Evolutionary conservation across 2,888 invertebrate genomes (phyloP).

Genomic region (Entomobrya proxima): DNA sequence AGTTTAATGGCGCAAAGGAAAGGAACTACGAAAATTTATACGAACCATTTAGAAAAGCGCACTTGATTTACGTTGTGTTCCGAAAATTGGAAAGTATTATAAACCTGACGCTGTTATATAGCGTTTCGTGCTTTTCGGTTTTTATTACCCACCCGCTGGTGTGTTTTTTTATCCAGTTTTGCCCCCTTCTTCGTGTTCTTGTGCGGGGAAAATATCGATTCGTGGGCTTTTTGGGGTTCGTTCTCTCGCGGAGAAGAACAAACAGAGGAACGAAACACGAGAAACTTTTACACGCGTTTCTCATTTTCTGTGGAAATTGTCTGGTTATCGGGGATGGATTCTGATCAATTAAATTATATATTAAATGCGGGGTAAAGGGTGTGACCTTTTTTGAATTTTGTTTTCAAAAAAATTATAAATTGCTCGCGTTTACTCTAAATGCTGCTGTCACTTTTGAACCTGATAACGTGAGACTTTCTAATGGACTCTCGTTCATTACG

Average conservation of each 20-base stretch:
- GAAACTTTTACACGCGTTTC: neutral
- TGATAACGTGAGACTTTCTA: conserved; percentile 49
- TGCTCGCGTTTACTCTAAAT: neutral
- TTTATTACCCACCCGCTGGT: conserved; percentile 57
- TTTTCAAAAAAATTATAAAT: too few species aligned
- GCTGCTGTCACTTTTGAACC: neutral
- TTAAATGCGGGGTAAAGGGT: too few species aligned
- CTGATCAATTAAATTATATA: too few species aligned
- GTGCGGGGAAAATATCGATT: conserved; percentile 49
- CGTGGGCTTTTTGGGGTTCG: neutral
- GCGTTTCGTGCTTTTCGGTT: neutral
- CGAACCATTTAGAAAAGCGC: conserved; percentile 47
- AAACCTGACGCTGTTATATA: neutral
- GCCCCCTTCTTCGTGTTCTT: conserved; percentile 36
- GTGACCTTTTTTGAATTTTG: too few species aligned
- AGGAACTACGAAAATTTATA: conserved; percentile 61
- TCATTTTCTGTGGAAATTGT: neutral
- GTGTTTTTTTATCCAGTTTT: conserved; percentile 33
- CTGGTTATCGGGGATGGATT: too few species aligned
- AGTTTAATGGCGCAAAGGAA: neutral
- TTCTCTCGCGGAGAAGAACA: neutral
- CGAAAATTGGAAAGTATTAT: conserved; percentile 47
- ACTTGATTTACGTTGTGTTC: conserved; percentile 60
- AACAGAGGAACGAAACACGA: neutral
- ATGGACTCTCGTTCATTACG: conserved; percentile 26